Conservation (phyloP, 2,888 invertebrate genomes). For the Hydraecia micacea region DNA sequence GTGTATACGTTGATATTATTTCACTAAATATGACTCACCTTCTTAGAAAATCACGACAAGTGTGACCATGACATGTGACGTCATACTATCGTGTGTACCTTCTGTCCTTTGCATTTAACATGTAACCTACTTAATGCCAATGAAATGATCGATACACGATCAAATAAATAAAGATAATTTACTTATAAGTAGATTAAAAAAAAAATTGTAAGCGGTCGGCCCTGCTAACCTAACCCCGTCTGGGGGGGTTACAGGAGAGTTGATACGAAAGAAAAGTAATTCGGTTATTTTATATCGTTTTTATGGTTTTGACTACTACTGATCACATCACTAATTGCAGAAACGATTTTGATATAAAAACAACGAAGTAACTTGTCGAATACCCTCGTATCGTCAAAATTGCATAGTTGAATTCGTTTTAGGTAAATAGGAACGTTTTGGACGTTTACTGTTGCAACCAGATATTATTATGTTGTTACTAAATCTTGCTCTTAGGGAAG, state of each 20-base stretch:
- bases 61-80: slow-evolving; percentile 55
- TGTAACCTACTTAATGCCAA: slow-evolving; percentile 6
- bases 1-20: slow-evolving; percentile 28
- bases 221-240: too few species aligned
- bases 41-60: slow-evolving; percentile 55
- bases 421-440: background rate
- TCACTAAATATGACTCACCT: slow-evolving; percentile 43
- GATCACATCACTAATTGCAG: too few species aligned
- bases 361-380: background rate
- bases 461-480: background rate
- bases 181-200: background rate
- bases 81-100: slow-evolving; percentile 39
- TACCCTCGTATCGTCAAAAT: too few species aligned
- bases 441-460: background rate
- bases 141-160: slow-evolving; percentile 13
- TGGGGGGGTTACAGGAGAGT: too few species aligned
- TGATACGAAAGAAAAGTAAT: background rate
- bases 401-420: too few species aligned
- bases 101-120: slow-evolving; percentile 25
- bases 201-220: too few species aligned
- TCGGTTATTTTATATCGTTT: too few species aligned
- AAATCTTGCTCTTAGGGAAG: slow-evolving; percentile 14
- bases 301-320: too few species aligned
- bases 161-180: background rate
- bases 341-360: too few species aligned